Percentiles rank a stretch among this genome's conserved stretches.
These are phyloP conservation scores for Torymus tubicola DNA, from an alignment of 2,888 invertebrate genomes.

Conservation along the genomic window DNA sequence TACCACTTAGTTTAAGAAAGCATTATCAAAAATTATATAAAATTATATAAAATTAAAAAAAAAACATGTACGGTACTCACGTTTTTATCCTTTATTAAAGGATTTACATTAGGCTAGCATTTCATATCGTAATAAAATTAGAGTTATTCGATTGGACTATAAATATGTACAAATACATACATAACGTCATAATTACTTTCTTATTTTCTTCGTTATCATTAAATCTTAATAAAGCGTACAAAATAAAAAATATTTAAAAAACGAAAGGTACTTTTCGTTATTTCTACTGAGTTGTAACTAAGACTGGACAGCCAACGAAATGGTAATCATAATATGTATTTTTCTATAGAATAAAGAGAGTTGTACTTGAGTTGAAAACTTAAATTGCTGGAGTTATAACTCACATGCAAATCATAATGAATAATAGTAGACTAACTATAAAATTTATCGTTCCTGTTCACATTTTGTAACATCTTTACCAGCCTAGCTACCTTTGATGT, in stretches of 20 bases:
- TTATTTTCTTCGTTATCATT: slow-evolving; percentile 27
- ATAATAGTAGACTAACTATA: neutral
- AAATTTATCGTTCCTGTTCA: neutral
- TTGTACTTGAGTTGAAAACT: slow-evolving; percentile 43
- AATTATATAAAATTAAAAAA: slow-evolving; percentile 3
- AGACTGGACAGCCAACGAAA: slow-evolving; percentile 52
- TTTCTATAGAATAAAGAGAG: slow-evolving; percentile 28
- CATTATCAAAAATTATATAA: slow-evolving; percentile 1
- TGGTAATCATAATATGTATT: slow-evolving; percentile 51
- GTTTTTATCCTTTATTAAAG: slow-evolving; percentile 39
- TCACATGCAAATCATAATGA: neutral
- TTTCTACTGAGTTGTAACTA: slow-evolving; percentile 36
- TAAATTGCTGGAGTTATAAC: slow-evolving; percentile 31
- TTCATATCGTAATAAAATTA: slow-evolving; percentile 45
- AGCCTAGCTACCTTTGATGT: slow-evolving; percentile 13
- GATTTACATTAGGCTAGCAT: slow-evolving; percentile 41
- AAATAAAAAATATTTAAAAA: slow-evolving; percentile 45
- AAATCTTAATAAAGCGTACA: slow-evolving; percentile 47
- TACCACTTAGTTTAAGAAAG: slow-evolving; percentile 25
- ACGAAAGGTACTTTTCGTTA: slow-evolving; percentile 31
- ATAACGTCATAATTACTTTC: slow-evolving; percentile 21
- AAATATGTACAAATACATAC: slow-evolving; percentile 52
- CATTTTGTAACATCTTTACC: neutral
- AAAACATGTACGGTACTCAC: slow-evolving; percentile 34
- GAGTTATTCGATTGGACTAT: slow-evolving; percentile 33